phyloP scores from a whole-genome alignment of 2,888 invertebrate genomes.

The Alloplasta piceator region DNA sequence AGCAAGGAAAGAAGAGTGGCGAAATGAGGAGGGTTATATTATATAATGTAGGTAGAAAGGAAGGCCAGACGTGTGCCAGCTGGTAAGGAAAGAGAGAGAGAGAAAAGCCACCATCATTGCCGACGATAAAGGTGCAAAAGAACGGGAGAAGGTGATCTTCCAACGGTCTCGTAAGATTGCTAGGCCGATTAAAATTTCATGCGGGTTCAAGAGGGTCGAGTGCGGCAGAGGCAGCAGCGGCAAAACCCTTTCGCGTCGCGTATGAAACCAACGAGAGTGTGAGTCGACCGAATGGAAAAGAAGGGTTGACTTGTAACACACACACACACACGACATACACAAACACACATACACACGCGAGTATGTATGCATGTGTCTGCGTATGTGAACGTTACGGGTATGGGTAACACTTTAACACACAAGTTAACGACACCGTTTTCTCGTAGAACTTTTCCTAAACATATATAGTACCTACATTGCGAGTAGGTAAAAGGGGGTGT shows the following conservation, averaged over 20 bases:
- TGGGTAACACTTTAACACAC: constrained; percentile 63
- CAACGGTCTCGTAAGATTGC: constrained; percentile 60
- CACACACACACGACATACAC: constrained; percentile 7
- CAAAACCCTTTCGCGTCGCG: constrained; percentile 48
- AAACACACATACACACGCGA: background rate
- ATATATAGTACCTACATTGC: background rate
- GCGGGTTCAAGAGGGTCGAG: constrained; percentile 62
- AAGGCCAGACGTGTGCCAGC: constrained; percentile 23
- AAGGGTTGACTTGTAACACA: constrained; percentile 25
- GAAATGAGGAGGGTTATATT: constrained; percentile 23
- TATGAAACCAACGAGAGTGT: constrained; percentile 34
- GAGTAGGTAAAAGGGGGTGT: background rate
- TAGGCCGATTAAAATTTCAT: constrained; percentile 70
- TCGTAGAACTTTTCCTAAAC: constrained; percentile 21
- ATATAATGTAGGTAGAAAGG: constrained; percentile 19
- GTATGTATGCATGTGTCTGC: background rate
- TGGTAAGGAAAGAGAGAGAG: constrained; percentile 33
- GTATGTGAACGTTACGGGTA: constrained; percentile 15
- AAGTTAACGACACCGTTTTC: constrained; percentile 59
- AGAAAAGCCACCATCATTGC: background rate
- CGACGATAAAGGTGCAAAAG: constrained; percentile 22
- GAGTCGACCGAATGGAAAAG: constrained; percentile 44
- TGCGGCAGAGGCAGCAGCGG: constrained; percentile 38
- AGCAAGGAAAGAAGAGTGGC: constrained; percentile 31
- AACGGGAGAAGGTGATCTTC: constrained; percentile 37